Base-by-base conservation (phyloP, 2,113 vertebrate genomes). In the Poeciliopsis turrubarensis region DNA sequence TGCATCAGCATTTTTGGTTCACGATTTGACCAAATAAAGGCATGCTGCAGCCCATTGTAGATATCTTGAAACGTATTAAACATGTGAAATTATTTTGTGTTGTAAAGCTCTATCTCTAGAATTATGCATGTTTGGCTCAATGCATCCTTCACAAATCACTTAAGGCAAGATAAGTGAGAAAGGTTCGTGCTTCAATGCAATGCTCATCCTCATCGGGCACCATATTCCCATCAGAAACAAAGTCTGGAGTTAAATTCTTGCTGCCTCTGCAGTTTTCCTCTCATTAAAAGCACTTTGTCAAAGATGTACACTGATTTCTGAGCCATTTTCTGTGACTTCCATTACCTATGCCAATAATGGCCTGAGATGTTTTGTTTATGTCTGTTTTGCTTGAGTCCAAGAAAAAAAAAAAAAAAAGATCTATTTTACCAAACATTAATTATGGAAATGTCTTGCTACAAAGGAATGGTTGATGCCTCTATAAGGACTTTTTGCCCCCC, bases 321-420 rank as follows among this genome's bases (percentile, higher is more conserved):
- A 80, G 72, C 75, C 63, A 70, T 89, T 75, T 75, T 80, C 80
- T 83, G 65, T 79, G 75, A 82, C 69, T 82, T 80, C 72, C 87
- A 75, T 86, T 79, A 84, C 60, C 68, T 65, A 51, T 65, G 82
- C 92, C 92, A 90, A 92, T 92, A 90, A 87, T 89, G 63, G 72
- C 80, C 89, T 81, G 79, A 63, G 65, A 83, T 79, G 75, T 78
- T 79, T 67, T 67, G 51, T 88, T 88, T 81, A 64, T 80, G 57
- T 81, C 60, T 83, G 26, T 62, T 68, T 73, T 62, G 54, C 82
- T 54, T 54, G 79, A 39, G 74, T 82, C 72, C 11, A 67, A 75
- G 68, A 60, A 32, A 82, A 81, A 64, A 47, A 72, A 72, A 76
- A 25, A 73, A 34, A 34, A 72, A 17, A 5, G 14, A 14, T 51